These are phyloP conservation scores for Craniophora ligustri DNA, from an alignment of 2,888 invertebrate genomes.

Conservation along the genomic window DNA sequence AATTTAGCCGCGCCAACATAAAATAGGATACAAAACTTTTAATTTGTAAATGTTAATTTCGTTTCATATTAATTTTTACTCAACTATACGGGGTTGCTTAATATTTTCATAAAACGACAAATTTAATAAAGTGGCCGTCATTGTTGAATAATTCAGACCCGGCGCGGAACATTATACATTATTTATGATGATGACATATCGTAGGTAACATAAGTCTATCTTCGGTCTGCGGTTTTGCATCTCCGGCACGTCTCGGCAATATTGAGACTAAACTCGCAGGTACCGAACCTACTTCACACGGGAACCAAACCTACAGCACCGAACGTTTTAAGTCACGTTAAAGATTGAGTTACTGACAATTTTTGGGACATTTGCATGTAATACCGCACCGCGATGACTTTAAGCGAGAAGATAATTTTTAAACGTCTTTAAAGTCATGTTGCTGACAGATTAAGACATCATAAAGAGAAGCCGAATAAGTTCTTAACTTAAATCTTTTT, in stretches of 20 bases:
- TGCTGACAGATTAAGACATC: background rate
- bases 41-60: slow-evolving; percentile 70
- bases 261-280: slow-evolving; percentile 64
- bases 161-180: slow-evolving; percentile 80
- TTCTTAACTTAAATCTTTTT: background rate
- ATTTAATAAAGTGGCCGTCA: slow-evolving; percentile 86
- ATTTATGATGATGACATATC: slow-evolving; percentile 87
- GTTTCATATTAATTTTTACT: slow-evolving; percentile 72
- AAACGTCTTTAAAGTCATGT: background rate
- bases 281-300: slow-evolving; percentile 49
- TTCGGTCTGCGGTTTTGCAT: slow-evolving; percentile 83
- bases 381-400: background rate
- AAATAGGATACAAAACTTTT: slow-evolving; percentile 57
- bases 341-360: slow-evolving; percentile 22
- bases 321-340: slow-evolving; percentile 24
- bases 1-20: slow-evolving; percentile 49
- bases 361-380: slow-evolving; percentile 14
- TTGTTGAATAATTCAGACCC: slow-evolving; percentile 84
- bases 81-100: slow-evolving; percentile 65
- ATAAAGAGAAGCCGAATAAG: background rate
- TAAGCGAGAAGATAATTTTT: slow-evolving; percentile 3
- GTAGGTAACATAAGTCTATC: slow-evolving; percentile 79
- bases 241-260: slow-evolving; percentile 80
- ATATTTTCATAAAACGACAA: slow-evolving; percentile 82
- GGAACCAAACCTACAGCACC: slow-evolving; percentile 28